A percentile compares a stretch with the other conserved stretches of the same genome.
Conservation (phyloP, 1,140 invertebrate species). For the Pectinophora gossypiella region DNA sequence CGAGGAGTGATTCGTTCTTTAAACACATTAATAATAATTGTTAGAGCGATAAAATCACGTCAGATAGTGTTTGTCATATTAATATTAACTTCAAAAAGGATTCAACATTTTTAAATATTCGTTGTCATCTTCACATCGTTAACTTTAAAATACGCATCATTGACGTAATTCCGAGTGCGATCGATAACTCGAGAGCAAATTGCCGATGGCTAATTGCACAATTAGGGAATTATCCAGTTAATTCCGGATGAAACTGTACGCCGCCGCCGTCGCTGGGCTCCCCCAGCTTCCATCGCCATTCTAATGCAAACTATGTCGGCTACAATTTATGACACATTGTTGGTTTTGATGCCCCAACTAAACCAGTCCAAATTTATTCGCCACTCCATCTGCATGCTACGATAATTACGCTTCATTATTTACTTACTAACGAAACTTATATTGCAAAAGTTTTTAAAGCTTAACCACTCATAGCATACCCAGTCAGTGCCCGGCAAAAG, state of each 20-base stretch:
- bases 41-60: too few relatives aligned
- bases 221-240: conserved; percentile 67
- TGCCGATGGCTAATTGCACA: conserved; percentile 57
- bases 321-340: conserved; percentile 60
- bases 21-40: too few relatives aligned
- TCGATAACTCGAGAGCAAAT: conserved; percentile 49
- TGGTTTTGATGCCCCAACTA: conserved; percentile 35
- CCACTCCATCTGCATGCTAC: neutral
- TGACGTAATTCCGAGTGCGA: conserved; percentile 5
- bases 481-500: neutral
- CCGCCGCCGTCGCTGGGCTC: conserved; percentile 10
- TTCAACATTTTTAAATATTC: too few relatives aligned
- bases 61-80: too few relatives aligned
- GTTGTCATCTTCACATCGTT: conserved; percentile 14
- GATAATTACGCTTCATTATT: too few relatives aligned
- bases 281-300: conserved; percentile 27
- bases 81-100: too few relatives aligned
- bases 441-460: neutral
- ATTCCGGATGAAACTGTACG: conserved; percentile 60
- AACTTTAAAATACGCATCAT: too few relatives aligned
- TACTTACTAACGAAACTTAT: too few relatives aligned
- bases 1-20: too few relatives aligned
- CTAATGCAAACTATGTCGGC: conserved; percentile 59
- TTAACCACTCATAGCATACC: neutral
- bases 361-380: conserved; percentile 16